A percentile compares a stretch with the other conserved stretches of the same genome.
These are phyloP conservation scores for Eilema caniola DNA, from an alignment of 2,888 invertebrate species.

Conservation along the genomic window DNA sequence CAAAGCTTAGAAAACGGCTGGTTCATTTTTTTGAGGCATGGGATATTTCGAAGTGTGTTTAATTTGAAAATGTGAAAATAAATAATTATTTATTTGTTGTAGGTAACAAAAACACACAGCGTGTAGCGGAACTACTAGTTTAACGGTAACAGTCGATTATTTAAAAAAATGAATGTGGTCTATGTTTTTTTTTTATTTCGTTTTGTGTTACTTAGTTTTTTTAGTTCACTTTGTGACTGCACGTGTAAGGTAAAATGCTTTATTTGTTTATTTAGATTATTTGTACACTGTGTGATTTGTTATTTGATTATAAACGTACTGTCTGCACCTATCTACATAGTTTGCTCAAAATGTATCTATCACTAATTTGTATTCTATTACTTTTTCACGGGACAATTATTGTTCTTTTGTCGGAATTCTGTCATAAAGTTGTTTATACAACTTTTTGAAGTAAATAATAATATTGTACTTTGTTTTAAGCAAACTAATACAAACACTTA, in stretches of 20 bases:
- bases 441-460: too few species aligned
- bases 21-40: background rate
- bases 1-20: background rate
- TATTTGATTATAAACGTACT: background rate
- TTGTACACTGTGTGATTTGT: background rate
- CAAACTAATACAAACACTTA: background rate
- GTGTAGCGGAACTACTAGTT: constrained; percentile 26
- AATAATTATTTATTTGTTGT: constrained; percentile 28
- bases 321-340: background rate
- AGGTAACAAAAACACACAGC: constrained; percentile 27
- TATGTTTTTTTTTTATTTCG: constrained; percentile 10
- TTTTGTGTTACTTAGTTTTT: constrained; percentile 20
- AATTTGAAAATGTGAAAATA: constrained; percentile 15
- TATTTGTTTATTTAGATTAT: constrained; percentile 3
- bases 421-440: background rate
- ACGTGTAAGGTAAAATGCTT: constrained; percentile 21
- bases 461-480: background rate
- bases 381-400: background rate
- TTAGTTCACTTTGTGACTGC: constrained; percentile 18
- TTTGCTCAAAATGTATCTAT: background rate
- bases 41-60: background rate
- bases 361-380: background rate
- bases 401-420: background rate
- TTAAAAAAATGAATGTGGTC: constrained; percentile 24
- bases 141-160: constrained; percentile 25